A percentile compares a stretch with the other conserved stretches of the same genome.
phyloP scores from a whole-genome alignment of 2,797 vertebrate species.

The Cephalopachus bancanus region DNA sequence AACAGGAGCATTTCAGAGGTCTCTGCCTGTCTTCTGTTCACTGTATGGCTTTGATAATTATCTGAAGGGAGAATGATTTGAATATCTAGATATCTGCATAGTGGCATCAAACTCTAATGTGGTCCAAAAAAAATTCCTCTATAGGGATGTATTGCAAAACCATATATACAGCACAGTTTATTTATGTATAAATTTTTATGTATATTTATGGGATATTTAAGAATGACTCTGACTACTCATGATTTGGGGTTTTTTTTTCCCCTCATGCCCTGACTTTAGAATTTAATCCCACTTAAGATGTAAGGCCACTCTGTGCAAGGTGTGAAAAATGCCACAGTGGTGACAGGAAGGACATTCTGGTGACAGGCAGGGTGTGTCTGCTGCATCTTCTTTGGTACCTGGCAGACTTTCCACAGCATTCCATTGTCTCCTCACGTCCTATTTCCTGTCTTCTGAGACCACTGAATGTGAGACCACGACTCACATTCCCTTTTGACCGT shows the following conservation, averaged over 20 bases:
- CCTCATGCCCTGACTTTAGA: neutral
- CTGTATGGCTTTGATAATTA: neutral
- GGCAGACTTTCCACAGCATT: neutral
- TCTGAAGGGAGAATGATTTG: neutral
- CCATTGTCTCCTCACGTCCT: neutral
- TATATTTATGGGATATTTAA: neutral
- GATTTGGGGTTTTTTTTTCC: neutral
- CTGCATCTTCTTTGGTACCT: neutral
- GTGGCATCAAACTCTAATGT: neutral
- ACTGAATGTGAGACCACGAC: neutral
- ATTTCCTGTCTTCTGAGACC: neutral
- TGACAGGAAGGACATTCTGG: neutral
- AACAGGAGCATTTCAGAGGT: neutral
- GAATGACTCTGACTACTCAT: neutral
- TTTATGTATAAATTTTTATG: too few species aligned
- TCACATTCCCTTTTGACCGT: neutral
- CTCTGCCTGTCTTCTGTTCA: neutral
- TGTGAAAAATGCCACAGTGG: rapidly evolving
- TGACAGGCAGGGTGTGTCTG: rapidly evolving
- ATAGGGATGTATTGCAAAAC: neutral
- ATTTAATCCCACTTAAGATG: neutral
- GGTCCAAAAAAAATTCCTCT: neutral
- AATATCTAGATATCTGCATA: neutral
- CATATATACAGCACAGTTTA: neutral
- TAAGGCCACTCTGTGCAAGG: neutral